phyloP scores from a whole-genome alignment of 2,888 invertebrate genomes.

The Alcis repandata region DNA sequence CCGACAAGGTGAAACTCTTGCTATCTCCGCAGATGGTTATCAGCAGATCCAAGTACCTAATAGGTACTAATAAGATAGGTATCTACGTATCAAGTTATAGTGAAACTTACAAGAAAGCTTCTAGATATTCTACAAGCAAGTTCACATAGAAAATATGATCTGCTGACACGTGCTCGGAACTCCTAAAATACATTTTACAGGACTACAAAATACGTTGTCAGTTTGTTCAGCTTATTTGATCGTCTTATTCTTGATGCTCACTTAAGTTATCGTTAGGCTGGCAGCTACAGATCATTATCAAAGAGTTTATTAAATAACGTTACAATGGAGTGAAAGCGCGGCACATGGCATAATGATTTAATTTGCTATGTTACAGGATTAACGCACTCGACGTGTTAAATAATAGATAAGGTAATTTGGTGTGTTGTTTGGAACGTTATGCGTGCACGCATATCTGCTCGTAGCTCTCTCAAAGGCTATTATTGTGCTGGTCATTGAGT shows the following conservation, averaged over 20 bases:
- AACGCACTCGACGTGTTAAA: conserved; percentile 1
- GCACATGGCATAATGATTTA: conserved; percentile 12
- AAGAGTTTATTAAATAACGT: conserved; percentile 16
- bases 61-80: not conserved
- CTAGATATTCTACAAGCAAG: not conserved
- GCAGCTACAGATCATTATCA: not conserved
- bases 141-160: too few relatives aligned
- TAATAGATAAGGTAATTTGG: not conserved
- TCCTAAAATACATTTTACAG: not conserved
- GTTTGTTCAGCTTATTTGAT: not conserved
- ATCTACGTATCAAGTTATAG: too few relatives aligned
- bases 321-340: conserved; percentile 25
- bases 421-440: not conserved
- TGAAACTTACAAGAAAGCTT: not conserved
- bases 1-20: conserved; percentile 38
- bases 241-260: not conserved
- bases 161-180: too few relatives aligned
- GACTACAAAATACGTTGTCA: not conserved
- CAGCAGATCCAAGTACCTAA: conserved; percentile 17
- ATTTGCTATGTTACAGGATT: conserved; percentile 16
- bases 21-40: conserved; percentile 26
- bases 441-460: not conserved
- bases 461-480: conserved; percentile 1
- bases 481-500: not conserved
- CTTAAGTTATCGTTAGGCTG: not conserved